Evolutionary conservation across 1,140 invertebrate species (phyloP), one percentile per base, ranked within the genome.

Genomic region (Tetramorium simillimum): DNA sequence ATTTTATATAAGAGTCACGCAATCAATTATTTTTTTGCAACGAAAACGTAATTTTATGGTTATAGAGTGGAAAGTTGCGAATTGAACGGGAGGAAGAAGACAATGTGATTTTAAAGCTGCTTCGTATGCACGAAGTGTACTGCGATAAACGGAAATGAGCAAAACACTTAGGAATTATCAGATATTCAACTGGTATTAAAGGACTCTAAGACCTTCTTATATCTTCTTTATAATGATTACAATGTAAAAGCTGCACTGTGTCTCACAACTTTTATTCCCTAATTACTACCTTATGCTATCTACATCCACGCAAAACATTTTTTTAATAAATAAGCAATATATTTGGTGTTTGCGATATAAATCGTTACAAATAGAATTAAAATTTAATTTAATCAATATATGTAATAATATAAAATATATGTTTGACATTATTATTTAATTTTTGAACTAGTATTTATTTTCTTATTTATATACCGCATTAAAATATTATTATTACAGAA

Each of bases 81-180:
- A 73, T 73, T 82, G 80, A 21, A 82, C 24, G 37, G 46, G 28
- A 28, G 56, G 14, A 49, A 69, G 46, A 16, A 80, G 53, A 60
- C 67, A 58, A 46, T 73, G 51, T 24, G 51, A 72, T 73, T 73
- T 82, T 84, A 73, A 60, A 84, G 18, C 40, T 43, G n/a, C n/a
- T 84, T 84, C 49, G 67, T 84, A 73, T 84, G 69, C 80, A 73
- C 53, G 80, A 73, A 60, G 53, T 75, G 69, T 24, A 84, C 40
- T 53, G 40, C 80, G 80, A 84, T 75, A 84, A 84, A 84, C 80
- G 69, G 80, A 84, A 84, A 84, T 73, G 80, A 75, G 53, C 69
- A 84, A 73, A 84, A 73, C 78, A 81, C 65, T 81, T 70, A 84
- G 80, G 28, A 84, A 73, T 73, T 84, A 84, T 73, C 69, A 84